Base-by-base conservation (phyloP, 2,113 vertebrate genomes). In the Pachycephala philippinensis region DNA sequence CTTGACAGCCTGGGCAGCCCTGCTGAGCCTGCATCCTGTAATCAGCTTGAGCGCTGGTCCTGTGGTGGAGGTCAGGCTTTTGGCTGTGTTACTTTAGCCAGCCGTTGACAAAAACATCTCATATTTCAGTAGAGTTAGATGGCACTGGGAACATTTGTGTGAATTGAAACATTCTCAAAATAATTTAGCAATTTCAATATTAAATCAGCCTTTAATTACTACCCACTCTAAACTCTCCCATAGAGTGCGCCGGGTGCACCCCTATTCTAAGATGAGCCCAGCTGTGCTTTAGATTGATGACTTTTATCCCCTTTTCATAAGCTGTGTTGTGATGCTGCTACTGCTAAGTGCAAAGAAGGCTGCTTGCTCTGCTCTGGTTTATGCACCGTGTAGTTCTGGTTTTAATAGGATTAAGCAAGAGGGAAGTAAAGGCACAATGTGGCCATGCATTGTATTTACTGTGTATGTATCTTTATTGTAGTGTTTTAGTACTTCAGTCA, bases 401-500 rank as follows among this genome's bases (percentile, higher is more conserved):
- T 95, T 96, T 93, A 88, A 86, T 44, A 64, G 68, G 22, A 56
- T 54, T 84, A 74, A 95, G 40, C 42, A 86, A 59, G 57, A 86
- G 44, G 64, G 56, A 96, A 90, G n/a, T 65, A 88, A 86, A 93
- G 64, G 60, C 56, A 95, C 74, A 95, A 74, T 20, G 22, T 88
- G 59, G 52, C 54, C 31, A 49, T 40, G 76, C 8, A 9, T 45
- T 76, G 39, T 85, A 57, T 91, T 91, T 89, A 79, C 66, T 80
- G 33, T 35, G 57, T 44, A 22, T 74, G 60, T 84, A 84, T 66
- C 88, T 94, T 94, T 70, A 88, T 59, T 66, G 75, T 37, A 75
- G n/a, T 52, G 24, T 66, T 94, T 95, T 81, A 85, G 44, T 74
- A 81, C 89, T 96, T 90, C 83, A 90, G 82, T 60, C 88, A 92